Evolutionary conservation across 2,797 vertebrate species (phyloP).

Genomic region (Gila robusta): DNA sequence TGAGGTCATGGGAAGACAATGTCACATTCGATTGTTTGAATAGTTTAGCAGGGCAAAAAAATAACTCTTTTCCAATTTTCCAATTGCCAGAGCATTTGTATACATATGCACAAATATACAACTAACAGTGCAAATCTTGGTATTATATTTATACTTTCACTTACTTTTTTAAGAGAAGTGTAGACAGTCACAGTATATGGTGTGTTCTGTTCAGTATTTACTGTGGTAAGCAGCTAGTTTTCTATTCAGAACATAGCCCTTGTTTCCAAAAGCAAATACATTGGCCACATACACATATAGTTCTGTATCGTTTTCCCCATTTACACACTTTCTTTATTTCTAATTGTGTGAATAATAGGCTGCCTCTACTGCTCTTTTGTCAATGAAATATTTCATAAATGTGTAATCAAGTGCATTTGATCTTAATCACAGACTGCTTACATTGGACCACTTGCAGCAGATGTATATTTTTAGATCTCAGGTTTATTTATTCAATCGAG

Average conservation of each 20-base stretch:
- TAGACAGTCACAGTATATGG: neutral
- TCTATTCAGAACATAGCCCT: neutral
- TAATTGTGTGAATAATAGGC: slow-evolving; percentile 34
- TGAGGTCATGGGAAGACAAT: neutral
- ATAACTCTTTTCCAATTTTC: neutral
- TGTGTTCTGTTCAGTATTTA: neutral
- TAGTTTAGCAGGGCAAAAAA: neutral
- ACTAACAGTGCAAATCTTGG: neutral
- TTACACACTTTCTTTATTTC: slow-evolving; percentile 18
- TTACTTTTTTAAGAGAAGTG: neutral
- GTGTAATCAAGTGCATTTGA: slow-evolving; percentile 42
- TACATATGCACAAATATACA: neutral
- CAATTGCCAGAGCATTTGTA: neutral
- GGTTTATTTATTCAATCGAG: slow-evolving; percentile 27
- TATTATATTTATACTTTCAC: neutral
- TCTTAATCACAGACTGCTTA: slow-evolving; percentile 24
- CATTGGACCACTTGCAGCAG: neutral
- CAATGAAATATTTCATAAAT: slow-evolving; percentile 38
- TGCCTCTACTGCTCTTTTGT: slow-evolving; percentile 23
- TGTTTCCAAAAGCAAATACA: neutral
- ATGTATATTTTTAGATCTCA: slow-evolving; percentile 18
- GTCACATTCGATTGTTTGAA: neutral
- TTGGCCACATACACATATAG: neutral
- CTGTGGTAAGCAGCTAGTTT: neutral
- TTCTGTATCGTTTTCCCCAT: slow-evolving; percentile 5